Base-by-base conservation (phyloP, 2,113 vertebrate species). In the Siphamia tubifer region DNA sequence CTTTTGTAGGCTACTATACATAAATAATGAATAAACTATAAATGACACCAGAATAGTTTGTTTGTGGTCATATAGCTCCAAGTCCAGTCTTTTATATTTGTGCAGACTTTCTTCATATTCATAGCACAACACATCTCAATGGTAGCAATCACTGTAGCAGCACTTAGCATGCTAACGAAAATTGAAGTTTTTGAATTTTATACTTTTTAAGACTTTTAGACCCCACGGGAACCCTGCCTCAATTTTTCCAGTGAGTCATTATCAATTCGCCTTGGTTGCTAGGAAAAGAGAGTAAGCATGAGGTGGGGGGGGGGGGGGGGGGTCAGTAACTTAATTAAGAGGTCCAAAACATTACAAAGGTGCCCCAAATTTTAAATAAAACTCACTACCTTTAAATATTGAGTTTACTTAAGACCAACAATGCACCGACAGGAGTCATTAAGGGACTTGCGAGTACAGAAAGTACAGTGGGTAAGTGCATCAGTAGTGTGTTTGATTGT, bases 321-420 rank as follows among this genome's bases (percentile, higher is more conserved):
- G 43, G 68, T 87, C 81, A 86, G 86, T 64, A 73, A 15, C 9
- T 43, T 36, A 11, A 77, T 82, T 88, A 64, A 85, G 70, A 28
- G 15, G 24, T 28, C 45, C 45, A 30, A 17, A 16, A 27, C 21
- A 40, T 77, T 43, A 36, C 52, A 66, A 40, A 61, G 61, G 79
- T 9, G 24, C 52, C 77, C 61, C 62, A 15, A 62, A 62, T 57
- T 58, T 28, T 17, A 30, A 68, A 76, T 68, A 58, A 61, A 69
- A 68, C 66, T 78, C 77, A 82, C 49, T 82, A 77, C 47, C 74
- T 77, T 86, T 83, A 85, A 89, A 89, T 65, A 69, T 39, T 39
- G 39, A 21, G 47, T 51, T 39, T 79, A 58, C 32, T 49, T 6
- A 21, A 4, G 17, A 3, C 17, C 12, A 61, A 60, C 47, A 72